A percentile compares a stretch with the other conserved stretches of the same genome.
These are phyloP conservation scores for Sinelater perroti DNA, from an alignment of 2,888 invertebrate genomes.

Conservation along the genomic window DNA sequence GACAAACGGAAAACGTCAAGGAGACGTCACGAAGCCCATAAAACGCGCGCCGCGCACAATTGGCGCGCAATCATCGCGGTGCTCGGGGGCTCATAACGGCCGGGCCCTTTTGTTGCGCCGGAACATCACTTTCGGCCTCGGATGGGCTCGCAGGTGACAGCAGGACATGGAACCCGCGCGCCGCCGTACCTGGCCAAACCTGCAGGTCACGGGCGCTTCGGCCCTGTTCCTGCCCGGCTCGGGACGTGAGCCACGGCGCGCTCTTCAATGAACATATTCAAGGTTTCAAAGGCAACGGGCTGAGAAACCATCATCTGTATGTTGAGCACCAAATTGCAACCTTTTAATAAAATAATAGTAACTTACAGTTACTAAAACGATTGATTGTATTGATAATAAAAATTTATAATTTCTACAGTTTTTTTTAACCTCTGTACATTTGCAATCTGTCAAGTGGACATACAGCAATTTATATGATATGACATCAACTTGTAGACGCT, in stretches of 20 bases:
- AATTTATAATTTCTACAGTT: too few species aligned
- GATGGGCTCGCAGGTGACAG: conserved; percentile 26
- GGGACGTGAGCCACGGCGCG: not conserved
- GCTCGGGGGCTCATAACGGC: conserved; percentile 20
- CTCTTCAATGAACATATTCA: too few species aligned
- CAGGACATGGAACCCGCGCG: conserved; percentile 14
- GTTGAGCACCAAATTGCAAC: too few species aligned
- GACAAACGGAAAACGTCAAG: conserved; percentile 34
- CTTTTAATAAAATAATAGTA: too few species aligned
- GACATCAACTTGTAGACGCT: too few species aligned
- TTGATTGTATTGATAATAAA: too few species aligned
- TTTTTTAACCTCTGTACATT: too few species aligned
- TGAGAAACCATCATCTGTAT: too few species aligned
- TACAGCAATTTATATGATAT: too few species aligned
- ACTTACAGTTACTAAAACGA: too few species aligned
- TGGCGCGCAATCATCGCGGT: conserved; percentile 33
- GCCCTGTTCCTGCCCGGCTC: not conserved
- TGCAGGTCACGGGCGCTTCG: conserved; percentile 4
- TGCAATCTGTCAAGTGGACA: too few species aligned
- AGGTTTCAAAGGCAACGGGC: too few species aligned
- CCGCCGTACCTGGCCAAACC: conserved; percentile 10
- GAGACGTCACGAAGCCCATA: conserved; percentile 36
- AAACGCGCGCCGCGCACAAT: conserved; percentile 26
- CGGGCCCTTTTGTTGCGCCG: conserved; percentile 26
- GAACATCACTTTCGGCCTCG: conserved; percentile 26